Evolutionary conservation across 2,888 invertebrate species (phyloP).

Genomic region (Drosophila melanosoma): DNA sequence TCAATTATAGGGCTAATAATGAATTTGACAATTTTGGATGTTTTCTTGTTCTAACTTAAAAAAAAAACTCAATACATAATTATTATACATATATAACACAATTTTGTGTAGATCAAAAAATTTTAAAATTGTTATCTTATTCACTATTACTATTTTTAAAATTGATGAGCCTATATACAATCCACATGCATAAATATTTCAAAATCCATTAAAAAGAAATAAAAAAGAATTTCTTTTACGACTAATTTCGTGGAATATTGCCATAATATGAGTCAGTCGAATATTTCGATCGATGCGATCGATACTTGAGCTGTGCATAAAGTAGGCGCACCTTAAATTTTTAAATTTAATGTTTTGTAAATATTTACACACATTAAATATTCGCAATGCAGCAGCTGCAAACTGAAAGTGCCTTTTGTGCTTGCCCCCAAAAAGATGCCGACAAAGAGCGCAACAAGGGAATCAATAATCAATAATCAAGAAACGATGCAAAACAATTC

Average conservation of each 20-base stretch:
- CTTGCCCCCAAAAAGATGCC: background rate
- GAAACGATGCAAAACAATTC: conserved; percentile 3
- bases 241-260: conserved; percentile 16
- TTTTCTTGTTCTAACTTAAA: background rate
- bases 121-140: background rate
- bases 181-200: conserved; percentile 41
- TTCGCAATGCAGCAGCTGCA: conserved; percentile 32
- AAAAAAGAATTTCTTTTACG: conserved; percentile 28
- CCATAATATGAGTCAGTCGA: conserved; percentile 27
- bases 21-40: background rate
- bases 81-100: too few relatives aligned
- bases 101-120: background rate
- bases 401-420: conserved; percentile 27
- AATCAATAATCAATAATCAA: background rate
- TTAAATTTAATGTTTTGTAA: conserved; percentile 49
- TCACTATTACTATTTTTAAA: background rate
- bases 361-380: conserved; percentile 68
- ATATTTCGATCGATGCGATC: conserved; percentile 7
- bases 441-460: conserved; percentile 6
- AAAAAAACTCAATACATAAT: background rate
- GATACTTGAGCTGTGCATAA: conserved; percentile 15
- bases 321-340: conserved; percentile 45
- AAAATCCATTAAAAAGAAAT: conserved; percentile 21
- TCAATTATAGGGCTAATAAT: background rate
- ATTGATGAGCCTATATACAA: background rate